A percentile compares a stretch with the other conserved stretches of the same genome.
Conservation (phyloP, 2,113 vertebrate species). For the Falco punctatus region DNA sequence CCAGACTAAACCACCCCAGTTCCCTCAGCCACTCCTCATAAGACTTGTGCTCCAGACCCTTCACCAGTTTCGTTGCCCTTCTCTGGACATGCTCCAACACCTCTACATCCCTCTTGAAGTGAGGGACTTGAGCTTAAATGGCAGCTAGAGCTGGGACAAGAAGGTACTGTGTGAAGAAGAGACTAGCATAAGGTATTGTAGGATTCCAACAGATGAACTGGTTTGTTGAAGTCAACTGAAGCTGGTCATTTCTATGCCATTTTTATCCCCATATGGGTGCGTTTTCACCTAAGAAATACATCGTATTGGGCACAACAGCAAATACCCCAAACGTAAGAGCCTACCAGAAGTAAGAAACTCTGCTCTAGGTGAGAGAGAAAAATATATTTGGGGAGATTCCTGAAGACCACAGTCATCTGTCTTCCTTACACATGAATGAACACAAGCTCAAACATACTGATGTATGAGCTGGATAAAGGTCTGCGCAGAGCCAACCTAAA, state of each 20-base stretch:
- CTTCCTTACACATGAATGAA: not conserved
- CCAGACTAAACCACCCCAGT: too few species aligned
- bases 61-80: too few species aligned
- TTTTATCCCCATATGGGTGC: not conserved
- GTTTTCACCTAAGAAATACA: not conserved
- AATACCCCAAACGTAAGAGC: not conserved
- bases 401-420: not conserved
- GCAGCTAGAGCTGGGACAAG: not conserved
- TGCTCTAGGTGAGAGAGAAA: not conserved
- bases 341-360: not conserved
- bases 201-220: not conserved
- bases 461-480: not conserved
- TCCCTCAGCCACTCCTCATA: too few species aligned
- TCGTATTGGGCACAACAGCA: not conserved
- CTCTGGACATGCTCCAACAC: too few species aligned
- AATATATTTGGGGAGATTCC: not conserved
- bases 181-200: not conserved
- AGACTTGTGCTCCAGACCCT: too few species aligned
- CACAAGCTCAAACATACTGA: not conserved
- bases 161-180: not conserved
- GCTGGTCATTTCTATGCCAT: not conserved
- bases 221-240: not conserved
- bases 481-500: not conserved
- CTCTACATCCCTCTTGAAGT: too few species aligned
- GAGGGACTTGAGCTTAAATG: not conserved